Evolutionary conservation across 2,113 vertebrate genomes (phyloP).

Genomic region (Reinhardtius hippoglossoides): DNA sequence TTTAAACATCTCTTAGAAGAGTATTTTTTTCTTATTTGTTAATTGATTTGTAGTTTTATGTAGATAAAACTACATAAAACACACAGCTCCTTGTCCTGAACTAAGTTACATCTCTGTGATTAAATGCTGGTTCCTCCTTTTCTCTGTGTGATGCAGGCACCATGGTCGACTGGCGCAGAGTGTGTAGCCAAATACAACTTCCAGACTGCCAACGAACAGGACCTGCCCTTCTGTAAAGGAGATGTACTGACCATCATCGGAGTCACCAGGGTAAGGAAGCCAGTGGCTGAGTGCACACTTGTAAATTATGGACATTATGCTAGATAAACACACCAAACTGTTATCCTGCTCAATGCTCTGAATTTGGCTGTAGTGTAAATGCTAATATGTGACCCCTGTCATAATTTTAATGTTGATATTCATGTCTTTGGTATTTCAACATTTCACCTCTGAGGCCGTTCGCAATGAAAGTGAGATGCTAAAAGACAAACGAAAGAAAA

Average conservation of each 20-base stretch:
- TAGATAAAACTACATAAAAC: not conserved
- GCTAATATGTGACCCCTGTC: no score
- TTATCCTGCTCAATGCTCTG: not conserved
- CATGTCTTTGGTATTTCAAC: no score
- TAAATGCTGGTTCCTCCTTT: slow-evolving; percentile 1
- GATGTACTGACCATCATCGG: slow-evolving; percentile 95
- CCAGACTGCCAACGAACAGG: slow-evolving; percentile 92
- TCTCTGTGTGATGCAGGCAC: slow-evolving; percentile 59
- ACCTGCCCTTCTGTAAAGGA: slow-evolving; percentile 98
- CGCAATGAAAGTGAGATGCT: not conserved
- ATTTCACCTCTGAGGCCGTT: no score
- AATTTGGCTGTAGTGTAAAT: no score
- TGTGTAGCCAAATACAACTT: slow-evolving; percentile 99
- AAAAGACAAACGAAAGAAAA: not conserved
- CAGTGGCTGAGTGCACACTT: not conserved
- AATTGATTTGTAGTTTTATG: not conserved
- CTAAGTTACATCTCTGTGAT: not conserved
- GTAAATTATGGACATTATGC: not conserved
- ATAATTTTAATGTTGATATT: no score
- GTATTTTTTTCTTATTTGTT: not conserved
- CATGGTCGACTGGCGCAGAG: slow-evolving; percentile 94
- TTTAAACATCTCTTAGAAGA: not conserved
- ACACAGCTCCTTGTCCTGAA: no score
- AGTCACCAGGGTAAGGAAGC: slow-evolving; percentile 90
- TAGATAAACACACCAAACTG: not conserved